phyloP scores from a whole-genome alignment of 2,888 invertebrate genomes.

The Trisateles emortualis region DNA sequence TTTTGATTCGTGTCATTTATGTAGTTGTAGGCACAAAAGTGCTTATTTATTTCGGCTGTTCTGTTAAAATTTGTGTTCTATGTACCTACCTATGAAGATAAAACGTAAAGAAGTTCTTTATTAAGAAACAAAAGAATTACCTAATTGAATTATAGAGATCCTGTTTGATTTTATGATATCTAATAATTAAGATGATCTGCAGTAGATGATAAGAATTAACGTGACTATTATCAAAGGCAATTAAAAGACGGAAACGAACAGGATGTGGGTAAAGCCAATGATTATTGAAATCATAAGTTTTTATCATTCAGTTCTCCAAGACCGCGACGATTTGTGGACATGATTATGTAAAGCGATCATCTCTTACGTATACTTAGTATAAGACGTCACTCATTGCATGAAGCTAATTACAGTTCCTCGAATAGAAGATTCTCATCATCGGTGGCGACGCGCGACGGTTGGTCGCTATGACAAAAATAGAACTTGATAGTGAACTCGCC shows the following conservation, averaged over 20 bases:
- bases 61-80: neutral
- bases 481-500: neutral
- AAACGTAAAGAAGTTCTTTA: too few species aligned
- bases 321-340: slow-evolving; percentile 40
- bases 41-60: too few species aligned
- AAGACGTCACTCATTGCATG: slow-evolving; percentile 69
- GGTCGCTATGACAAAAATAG: slow-evolving; percentile 17
- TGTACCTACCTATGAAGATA: too few species aligned
- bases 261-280: slow-evolving; percentile 67
- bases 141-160: slow-evolving; percentile 39
- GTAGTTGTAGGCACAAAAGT: too few species aligned
- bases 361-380: slow-evolving; percentile 42
- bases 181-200: slow-evolving; percentile 29
- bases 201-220: slow-evolving; percentile 24
- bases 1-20: too few species aligned
- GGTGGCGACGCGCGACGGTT: neutral
- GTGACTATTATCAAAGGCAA: slow-evolving; percentile 20
- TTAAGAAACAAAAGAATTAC: slow-evolving; percentile 32
- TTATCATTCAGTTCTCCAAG: slow-evolving; percentile 20
- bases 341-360: slow-evolving; percentile 45
- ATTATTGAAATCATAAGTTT: slow-evolving; percentile 51
- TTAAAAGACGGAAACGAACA: slow-evolving; percentile 48
- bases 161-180: slow-evolving; percentile 26
- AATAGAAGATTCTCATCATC: slow-evolving; percentile 20
- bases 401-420: slow-evolving; percentile 22